These are phyloP conservation scores for Oscheius sp. DNA, from an alignment of 1,140 invertebrate genomes.

Conservation along the genomic window DNA sequence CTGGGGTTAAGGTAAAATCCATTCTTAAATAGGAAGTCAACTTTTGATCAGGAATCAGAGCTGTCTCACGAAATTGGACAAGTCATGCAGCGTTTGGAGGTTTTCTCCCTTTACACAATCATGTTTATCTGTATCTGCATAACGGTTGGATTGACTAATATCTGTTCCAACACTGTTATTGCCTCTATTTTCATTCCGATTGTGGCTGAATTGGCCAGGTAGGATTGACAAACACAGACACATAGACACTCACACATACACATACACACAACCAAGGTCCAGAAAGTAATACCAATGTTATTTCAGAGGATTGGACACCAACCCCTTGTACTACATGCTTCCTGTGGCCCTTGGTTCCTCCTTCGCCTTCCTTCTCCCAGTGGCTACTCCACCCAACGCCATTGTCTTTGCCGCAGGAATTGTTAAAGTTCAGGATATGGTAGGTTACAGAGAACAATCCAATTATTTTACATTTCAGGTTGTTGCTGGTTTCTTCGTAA, in stretches of 20 bases:
- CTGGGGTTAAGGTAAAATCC: constrained; percentile 58
- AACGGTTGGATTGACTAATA: constrained; percentile 63
- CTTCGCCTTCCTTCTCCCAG: constrained; percentile 74
- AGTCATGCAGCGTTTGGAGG: constrained; percentile 50
- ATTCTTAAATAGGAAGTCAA: neutral
- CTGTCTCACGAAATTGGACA: constrained; percentile 52
- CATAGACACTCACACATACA: too few species aligned
- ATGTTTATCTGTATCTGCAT: constrained; percentile 58
- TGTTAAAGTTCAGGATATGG: constrained; percentile 63
- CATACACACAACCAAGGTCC: too few species aligned
- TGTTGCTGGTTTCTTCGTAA: constrained; percentile 37
- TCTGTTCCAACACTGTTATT: constrained; percentile 65
- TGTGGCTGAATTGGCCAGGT: constrained; percentile 39
- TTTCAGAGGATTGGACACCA: constrained; percentile 60
- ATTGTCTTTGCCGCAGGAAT: constrained; percentile 73
- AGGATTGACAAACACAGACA: neutral
- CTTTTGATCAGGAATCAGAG: constrained; percentile 44
- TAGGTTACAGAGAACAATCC: constrained; percentile 26
- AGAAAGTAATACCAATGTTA: too few species aligned
- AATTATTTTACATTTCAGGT: constrained; percentile 25
- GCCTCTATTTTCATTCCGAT: constrained; percentile 64
- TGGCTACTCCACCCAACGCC: constrained; percentile 84
- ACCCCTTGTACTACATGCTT: constrained; percentile 82
- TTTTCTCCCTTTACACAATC: constrained; percentile 56
- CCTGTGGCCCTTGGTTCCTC: constrained; percentile 77